These are phyloP conservation scores for Scelioninae gen. 1 DNA, from an alignment of 2,888 invertebrate species.

Conservation along the genomic window DNA sequence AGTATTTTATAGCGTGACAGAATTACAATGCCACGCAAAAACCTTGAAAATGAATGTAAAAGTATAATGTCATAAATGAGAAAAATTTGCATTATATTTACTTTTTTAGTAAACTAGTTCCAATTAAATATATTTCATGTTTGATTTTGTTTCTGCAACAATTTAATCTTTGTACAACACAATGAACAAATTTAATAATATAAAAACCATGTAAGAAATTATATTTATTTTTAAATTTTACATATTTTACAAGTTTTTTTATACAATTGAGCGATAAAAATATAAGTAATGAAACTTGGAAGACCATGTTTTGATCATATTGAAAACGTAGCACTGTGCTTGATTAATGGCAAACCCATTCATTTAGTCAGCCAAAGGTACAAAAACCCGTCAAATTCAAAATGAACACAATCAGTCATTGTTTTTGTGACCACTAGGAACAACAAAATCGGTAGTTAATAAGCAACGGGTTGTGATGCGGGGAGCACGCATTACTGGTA, in stretches of 20 bases:
- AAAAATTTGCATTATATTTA: not conserved
- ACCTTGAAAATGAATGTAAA: slow-evolving; percentile 26
- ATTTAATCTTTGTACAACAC: too few species aligned
- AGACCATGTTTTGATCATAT: slow-evolving; percentile 30
- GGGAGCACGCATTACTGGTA: slow-evolving; percentile 83
- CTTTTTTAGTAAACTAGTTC: too few species aligned
- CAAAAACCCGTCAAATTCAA: slow-evolving; percentile 56
- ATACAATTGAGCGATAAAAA: too few species aligned
- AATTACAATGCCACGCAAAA: slow-evolving; percentile 31
- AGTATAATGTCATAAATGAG: not conserved
- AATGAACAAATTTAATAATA: too few species aligned
- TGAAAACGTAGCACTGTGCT: slow-evolving; percentile 74
- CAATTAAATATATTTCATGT: too few species aligned
- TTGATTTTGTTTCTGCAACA: too few species aligned
- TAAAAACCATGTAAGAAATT: too few species aligned
- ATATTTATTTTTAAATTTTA: too few species aligned
- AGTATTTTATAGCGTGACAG: slow-evolving; percentile 15
- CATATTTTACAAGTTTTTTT: too few species aligned
- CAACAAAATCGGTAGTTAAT: slow-evolving; percentile 81
- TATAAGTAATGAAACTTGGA: too few species aligned
- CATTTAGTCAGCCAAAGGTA: slow-evolving; percentile 65
- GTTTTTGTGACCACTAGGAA: slow-evolving; percentile 78
- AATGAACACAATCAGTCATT: slow-evolving; percentile 80
- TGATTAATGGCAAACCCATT: slow-evolving; percentile 68
- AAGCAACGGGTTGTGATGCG: slow-evolving; percentile 83